Percentiles rank a stretch among this genome's conserved stretches.
These are phyloP conservation scores for Brachymystax lenok DNA, from an alignment of 2,797 vertebrate genomes.

Conservation along the genomic window DNA sequence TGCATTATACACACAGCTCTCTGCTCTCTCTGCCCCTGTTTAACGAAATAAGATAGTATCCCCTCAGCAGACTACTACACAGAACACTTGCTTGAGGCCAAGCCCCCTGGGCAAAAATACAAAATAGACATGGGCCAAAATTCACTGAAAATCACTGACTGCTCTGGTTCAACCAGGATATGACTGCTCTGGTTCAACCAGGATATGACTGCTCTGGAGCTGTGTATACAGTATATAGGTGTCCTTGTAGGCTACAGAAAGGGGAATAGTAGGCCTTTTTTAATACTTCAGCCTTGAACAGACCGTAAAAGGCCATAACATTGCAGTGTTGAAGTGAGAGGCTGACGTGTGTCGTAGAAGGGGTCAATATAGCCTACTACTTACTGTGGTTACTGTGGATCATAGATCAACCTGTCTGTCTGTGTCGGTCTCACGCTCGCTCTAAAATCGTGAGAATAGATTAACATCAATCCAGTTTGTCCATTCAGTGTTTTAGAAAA, in stretches of 20 bases:
- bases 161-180: no score
- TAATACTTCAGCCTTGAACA: no score
- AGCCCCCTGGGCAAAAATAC: not conserved
- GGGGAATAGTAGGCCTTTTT: no score
- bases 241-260: not conserved
- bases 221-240: no score
- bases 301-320: no score
- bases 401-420: no score
- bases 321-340: no score
- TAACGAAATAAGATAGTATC: not conserved
- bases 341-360: no score
- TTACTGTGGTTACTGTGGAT: not conserved
- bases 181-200: not conserved
- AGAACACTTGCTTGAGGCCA: not conserved
- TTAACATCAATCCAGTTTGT: not conserved
- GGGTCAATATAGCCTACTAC: no score
- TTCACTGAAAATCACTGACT: not conserved
- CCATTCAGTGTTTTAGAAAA: not conserved
- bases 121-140: no score
- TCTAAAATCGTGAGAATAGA: no score
- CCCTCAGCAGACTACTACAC: not conserved
- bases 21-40: not conserved
- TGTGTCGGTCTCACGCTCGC: no score
- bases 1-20: constrained; percentile 1
- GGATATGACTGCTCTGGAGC: not conserved